These are phyloP conservation scores for Lamprologus callipterus DNA, from an alignment of 2,113 vertebrate genomes.

Conservation along the genomic window DNA sequence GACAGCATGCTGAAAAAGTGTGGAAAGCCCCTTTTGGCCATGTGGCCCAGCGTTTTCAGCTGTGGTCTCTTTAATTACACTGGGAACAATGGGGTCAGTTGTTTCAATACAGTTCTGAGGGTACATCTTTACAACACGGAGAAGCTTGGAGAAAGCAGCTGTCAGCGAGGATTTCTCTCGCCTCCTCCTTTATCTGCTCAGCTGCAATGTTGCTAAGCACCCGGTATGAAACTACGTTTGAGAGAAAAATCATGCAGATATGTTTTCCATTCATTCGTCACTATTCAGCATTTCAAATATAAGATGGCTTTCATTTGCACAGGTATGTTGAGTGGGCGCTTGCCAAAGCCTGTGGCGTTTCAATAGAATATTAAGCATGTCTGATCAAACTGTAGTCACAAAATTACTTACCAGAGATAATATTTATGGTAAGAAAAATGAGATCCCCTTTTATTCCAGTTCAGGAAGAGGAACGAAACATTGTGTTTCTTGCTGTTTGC, in stretches of 20 bases:
- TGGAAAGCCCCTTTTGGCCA: constrained; percentile 36
- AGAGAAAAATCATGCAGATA: constrained; percentile 77
- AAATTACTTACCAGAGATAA: background rate
- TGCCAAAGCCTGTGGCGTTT: background rate
- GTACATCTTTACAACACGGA: constrained; percentile 73
- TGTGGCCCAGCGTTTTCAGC: constrained; percentile 67
- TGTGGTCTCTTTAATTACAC: constrained; percentile 72
- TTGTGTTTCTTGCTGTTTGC: background rate
- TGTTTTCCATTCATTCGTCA: constrained; percentile 61
- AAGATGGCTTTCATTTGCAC: constrained; percentile 10
- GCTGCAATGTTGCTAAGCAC: constrained; percentile 71
- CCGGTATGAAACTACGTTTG: constrained; percentile 67
- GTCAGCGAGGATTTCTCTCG: constrained; percentile 76
- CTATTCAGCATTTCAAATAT: constrained; percentile 50
- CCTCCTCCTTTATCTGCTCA: constrained; percentile 29
- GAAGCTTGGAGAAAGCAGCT: constrained; percentile 68
- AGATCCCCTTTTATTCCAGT: background rate
- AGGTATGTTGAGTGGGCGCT: background rate
- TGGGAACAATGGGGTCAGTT: constrained; percentile 80
- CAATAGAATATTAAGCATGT: background rate
- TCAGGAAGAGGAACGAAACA: background rate
- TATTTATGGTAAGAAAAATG: background rate
- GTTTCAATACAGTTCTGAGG: constrained; percentile 64
- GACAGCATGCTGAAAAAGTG: background rate
- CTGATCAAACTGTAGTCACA: background rate